These are phyloP conservation scores for Trialeurodes vaporariorum DNA, from an alignment of 1,140 invertebrate species.

Conservation along the genomic window DNA sequence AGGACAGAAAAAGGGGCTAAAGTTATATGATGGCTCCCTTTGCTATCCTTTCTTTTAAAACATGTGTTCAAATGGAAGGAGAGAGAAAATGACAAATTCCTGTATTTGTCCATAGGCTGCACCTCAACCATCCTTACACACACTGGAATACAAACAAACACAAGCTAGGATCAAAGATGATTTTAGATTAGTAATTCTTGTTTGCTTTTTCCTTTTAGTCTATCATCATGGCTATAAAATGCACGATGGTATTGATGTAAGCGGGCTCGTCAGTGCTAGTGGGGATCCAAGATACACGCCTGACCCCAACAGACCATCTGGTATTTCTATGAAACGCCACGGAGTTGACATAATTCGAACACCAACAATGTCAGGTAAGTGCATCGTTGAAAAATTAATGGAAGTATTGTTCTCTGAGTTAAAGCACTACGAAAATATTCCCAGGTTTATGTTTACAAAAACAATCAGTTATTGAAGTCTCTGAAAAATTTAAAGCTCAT, in stretches of 20 bases:
- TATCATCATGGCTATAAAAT: slow-evolving; percentile 28
- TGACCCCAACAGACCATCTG: slow-evolving; percentile 52
- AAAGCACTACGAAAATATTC: too few relatives aligned
- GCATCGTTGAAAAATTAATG: too few relatives aligned
- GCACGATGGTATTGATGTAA: slow-evolving; percentile 17
- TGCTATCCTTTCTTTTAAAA: too few relatives aligned
- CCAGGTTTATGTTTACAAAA: too few relatives aligned
- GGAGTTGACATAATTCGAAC: slow-evolving; percentile 56
- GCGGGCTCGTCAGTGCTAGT: slow-evolving; percentile 15
- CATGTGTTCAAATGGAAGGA: too few relatives aligned
- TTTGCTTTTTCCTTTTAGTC: slow-evolving; percentile 16
- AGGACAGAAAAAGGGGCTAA: too few relatives aligned
- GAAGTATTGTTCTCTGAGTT: too few relatives aligned
- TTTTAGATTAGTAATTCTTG: slow-evolving; percentile 8
- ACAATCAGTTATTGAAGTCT: too few relatives aligned
- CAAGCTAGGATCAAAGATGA: not conserved
- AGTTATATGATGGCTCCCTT: too few relatives aligned
- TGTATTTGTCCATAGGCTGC: not conserved
- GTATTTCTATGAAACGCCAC: slow-evolving; percentile 40
- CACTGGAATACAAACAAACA: not conserved
- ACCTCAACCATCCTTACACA: not conserved
- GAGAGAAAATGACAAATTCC: too few relatives aligned
- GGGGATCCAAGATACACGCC: slow-evolving; percentile 58
- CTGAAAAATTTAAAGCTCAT: too few relatives aligned
- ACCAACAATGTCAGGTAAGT: slow-evolving; percentile 53